Evolutionary conservation across 2,888 invertebrate species (phyloP).

Genomic region (Drosophila bunnanda): DNA sequence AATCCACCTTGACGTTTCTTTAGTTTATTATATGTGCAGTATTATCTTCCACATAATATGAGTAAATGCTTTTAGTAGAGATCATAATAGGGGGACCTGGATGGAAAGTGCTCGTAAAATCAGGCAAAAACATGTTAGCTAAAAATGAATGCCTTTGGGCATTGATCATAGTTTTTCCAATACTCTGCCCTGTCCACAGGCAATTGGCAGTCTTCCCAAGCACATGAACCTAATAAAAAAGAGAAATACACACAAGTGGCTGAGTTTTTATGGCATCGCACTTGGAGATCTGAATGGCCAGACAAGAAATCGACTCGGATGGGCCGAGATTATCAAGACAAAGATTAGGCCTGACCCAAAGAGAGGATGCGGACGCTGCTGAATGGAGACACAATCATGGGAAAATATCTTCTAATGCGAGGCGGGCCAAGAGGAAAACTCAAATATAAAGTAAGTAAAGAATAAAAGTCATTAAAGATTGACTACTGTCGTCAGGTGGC

Average conservation of each 20-base stretch:
- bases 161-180: constrained; percentile 22
- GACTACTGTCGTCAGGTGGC: constrained; percentile 58
- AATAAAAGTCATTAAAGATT: constrained; percentile 74
- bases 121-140: background rate
- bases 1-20: background rate
- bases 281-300: constrained; percentile 32
- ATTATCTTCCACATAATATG: background rate
- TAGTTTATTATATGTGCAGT: background rate
- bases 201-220: constrained; percentile 36
- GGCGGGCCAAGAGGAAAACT: constrained; percentile 18
- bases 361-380: constrained; percentile 35
- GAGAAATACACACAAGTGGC: constrained; percentile 7
- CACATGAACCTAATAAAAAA: constrained; percentile 20
- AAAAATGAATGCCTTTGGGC: constrained; percentile 5
- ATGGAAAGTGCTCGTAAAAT: constrained; percentile 13
- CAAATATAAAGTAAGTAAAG: constrained; percentile 29
- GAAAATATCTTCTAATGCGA: constrained; percentile 70
- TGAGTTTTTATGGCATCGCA: constrained; percentile 48
- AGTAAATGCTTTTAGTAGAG: background rate
- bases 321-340: constrained; percentile 58
- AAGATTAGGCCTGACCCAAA: constrained; percentile 62
- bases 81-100: no score
- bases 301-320: constrained; percentile 36
- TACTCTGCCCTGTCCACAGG: constrained; percentile 19
- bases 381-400: constrained; percentile 69